Evolutionary conservation across 2,113 vertebrate genomes (phyloP), one percentile per base, ranked within the genome.

Genomic region (Psettodes erumei): DNA sequence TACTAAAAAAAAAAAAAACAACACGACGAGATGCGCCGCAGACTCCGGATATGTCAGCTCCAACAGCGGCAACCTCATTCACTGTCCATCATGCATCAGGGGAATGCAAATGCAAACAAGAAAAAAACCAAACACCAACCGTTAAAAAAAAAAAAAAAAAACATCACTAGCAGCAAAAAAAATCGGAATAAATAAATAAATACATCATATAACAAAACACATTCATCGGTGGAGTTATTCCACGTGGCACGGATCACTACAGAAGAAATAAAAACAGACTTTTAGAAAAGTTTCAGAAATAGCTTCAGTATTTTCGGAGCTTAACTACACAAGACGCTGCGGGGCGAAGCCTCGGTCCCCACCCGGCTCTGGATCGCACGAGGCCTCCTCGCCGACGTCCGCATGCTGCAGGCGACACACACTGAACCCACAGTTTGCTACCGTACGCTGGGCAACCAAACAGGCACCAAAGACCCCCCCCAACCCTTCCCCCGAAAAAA

Each of bases 91-190:
- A 89, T 90, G 89, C 90, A 79, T 67, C 81, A 71, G 53, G 63
- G 71, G 45, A 65, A 71, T 74, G 73, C 81, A 79, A 86, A 88
- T 84, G 51, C 71, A 71, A 71, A 70, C 70, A 21, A 69, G 70
- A 67, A 28, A 16, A 64, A 32, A 62, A 69, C 56, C 40, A 48
- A 71, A 65, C 8, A 2, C 23, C 15, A 18, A 59, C 18, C 4
- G 30, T 78, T 55, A 75, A n/a, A n/a, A n/a, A n/a, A n/a, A n/a
- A n/a, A n/a, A n/a, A n/a, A n/a, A n/a, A 27, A 82, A 88, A 86
- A 82, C 79, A 87, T 69, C 70, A 89, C 89, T 66, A 84, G 77
- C 87, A 86, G 79, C 84, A 68, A 83, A 88, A 81, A 74, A 75
- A 23, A 61, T 25, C 8, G 15, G n/a, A n/a, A n/a, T 75, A 50